A percentile compares a stretch with the other conserved stretches of the same genome.
These are phyloP conservation scores for Stercorarius parasiticus DNA, from an alignment of 2,113 vertebrate genomes.

Conservation along the genomic window DNA sequence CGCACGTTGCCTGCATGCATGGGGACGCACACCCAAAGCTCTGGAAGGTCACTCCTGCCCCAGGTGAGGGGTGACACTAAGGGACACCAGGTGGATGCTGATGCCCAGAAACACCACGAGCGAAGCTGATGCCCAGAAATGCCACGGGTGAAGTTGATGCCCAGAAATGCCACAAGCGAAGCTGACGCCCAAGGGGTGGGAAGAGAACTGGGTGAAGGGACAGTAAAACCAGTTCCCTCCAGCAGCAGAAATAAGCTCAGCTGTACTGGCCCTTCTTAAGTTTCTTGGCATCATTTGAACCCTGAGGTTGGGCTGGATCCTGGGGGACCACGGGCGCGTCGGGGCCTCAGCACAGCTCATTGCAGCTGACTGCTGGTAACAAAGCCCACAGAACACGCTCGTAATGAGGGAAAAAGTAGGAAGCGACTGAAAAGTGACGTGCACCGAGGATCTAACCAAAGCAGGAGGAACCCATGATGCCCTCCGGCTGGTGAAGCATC, in stretches of 20 bases:
- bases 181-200: background rate
- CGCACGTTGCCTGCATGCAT: fast-evolving
- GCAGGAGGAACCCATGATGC: background rate
- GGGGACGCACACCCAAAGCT: background rate
- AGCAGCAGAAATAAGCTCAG: background rate
- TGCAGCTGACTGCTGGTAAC: background rate
- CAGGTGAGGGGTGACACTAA: background rate
- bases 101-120: background rate
- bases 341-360: background rate
- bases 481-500: background rate
- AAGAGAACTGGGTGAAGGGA: background rate
- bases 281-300: background rate
- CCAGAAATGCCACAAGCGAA: fast-evolving
- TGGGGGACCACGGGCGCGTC: fast-evolving
- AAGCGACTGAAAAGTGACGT: background rate
- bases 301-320: background rate
- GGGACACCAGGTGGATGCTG: background rate
- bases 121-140: background rate
- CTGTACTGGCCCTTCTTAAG: background rate
- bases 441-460: background rate
- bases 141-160: fast-evolving
- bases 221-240: background rate
- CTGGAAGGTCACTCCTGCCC: background rate
- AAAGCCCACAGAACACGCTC: background rate
- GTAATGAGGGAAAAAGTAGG: background rate